These are phyloP conservation scores for Lycaon pictus DNA, from an alignment of 2,113 vertebrate species.

Conservation along the genomic window DNA sequence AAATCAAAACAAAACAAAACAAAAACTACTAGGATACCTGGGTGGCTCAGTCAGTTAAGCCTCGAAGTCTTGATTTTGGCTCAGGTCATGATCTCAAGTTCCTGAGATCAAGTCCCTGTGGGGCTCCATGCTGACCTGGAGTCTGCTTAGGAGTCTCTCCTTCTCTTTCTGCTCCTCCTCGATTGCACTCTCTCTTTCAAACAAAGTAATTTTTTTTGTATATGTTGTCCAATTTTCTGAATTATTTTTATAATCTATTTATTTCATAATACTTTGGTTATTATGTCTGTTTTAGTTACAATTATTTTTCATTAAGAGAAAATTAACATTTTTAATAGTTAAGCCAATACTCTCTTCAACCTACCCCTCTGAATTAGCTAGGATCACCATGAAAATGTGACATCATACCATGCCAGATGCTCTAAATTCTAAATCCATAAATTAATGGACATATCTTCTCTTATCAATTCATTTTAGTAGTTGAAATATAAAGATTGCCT, in stretches of 20 bases:
- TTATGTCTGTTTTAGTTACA: background rate
- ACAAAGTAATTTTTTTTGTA: background rate
- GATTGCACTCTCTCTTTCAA: background rate
- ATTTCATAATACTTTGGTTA: background rate
- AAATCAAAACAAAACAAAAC: too few species aligned
- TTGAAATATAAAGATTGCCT: background rate
- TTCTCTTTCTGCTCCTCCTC: background rate
- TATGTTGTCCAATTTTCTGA: background rate
- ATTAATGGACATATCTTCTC: background rate
- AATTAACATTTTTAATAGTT: background rate
- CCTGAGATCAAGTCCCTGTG: background rate
- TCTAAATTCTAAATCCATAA: background rate
- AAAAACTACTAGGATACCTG: background rate
- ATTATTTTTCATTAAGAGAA: background rate
- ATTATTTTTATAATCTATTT: background rate
- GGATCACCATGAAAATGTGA: background rate
- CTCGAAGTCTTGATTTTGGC: background rate
- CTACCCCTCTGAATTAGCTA: background rate
- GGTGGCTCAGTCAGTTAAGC: background rate
- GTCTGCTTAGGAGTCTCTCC: background rate
- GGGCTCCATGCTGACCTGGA: background rate
- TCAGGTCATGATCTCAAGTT: background rate
- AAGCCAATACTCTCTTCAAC: background rate
- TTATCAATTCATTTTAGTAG: background rate
- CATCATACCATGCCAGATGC: too few species aligned